A percentile compares a stretch with the other conserved stretches of the same genome.
phyloP scores from a whole-genome alignment of 2,888 invertebrate species.

The Thyatira batis region DNA sequence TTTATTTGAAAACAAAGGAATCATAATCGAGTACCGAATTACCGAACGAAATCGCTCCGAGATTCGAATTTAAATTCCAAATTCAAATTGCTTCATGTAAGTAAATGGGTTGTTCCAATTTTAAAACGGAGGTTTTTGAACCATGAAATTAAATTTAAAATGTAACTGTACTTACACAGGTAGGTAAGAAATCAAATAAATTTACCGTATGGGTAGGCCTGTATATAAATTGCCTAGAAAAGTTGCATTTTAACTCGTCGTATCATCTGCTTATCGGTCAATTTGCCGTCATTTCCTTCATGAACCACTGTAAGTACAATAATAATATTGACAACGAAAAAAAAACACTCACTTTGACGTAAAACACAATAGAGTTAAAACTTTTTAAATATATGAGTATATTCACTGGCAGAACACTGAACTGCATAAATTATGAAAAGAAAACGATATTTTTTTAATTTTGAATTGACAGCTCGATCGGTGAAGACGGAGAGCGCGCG shows the following conservation, averaged over 20 bases:
- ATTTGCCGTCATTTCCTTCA: slow-evolving; percentile 62
- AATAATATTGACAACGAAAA: slow-evolving; percentile 30
- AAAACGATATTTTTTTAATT: slow-evolving; percentile 33
- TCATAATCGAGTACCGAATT: background rate
- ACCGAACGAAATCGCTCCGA: no score
- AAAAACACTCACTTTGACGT: slow-evolving; percentile 14
- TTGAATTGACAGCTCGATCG: slow-evolving; percentile 49
- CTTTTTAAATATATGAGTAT: background rate
- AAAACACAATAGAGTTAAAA: background rate
- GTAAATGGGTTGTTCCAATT: background rate
- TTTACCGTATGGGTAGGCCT: slow-evolving; percentile 25
- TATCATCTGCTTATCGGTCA: slow-evolving; percentile 61
- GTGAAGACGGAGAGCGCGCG: slow-evolving; percentile 52
- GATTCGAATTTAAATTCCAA: background rate
- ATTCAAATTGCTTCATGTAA: background rate
- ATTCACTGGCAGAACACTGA: slow-evolving; percentile 8
- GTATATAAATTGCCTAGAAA: slow-evolving; percentile 19
- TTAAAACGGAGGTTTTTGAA: background rate
- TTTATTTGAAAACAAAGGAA: background rate
- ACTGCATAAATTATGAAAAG: slow-evolving; percentile 13
- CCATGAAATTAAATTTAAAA: background rate
- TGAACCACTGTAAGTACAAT: slow-evolving; percentile 48
- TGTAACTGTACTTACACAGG: no score
- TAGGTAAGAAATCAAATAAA: background rate
- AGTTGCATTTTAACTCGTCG: slow-evolving; percentile 32